Base-by-base conservation (phyloP, 1,140 invertebrate genomes). In the Lepidurus arcticus region DNA sequence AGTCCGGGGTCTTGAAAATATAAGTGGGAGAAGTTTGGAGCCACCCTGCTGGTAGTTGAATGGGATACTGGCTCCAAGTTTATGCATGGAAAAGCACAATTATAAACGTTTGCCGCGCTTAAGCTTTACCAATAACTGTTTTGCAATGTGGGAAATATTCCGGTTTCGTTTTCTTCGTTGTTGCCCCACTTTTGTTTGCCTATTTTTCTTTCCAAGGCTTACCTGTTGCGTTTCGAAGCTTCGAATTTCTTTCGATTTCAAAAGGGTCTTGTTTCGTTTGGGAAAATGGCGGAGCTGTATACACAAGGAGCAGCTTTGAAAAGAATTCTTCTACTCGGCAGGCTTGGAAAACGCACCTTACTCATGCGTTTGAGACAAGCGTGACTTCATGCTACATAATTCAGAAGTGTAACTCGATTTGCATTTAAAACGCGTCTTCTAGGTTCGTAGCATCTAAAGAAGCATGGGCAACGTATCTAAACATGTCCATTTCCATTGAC, bases 11-110 rank as follows among this genome's bases (percentile, higher is more conserved):
- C 21, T n/a, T 7, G 4, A 65, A 65, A n/a, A 65, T n/a, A 65
- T 21, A 65, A 65, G 53, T 65, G 53, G 53, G 21, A 65, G 21
- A 65, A 65, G 53, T 21, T 65, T 21, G 34, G 34, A 65, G 53
- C 53, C 53, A 65, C 53, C 53, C 53, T 65, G 53, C 53, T 65
- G 53, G 16, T 65, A 65, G 53, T 65, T 65, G 53, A 65, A 65
- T 65, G 53, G 53, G 53, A 65, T 65, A 65, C 53, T 65, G 13
- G 16, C 53, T 21, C 53, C 16, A 65, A 65, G 16, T 21, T 65
- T 65, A 65, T 65, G 53, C 53, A 65, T 65, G n/a, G 21, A 8
- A 65, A 65, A 65, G 21, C 21, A 65, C 53, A 65, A 65, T 65
- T 65, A 65, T 21, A 65, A 65, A 65, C 53, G 21, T 13, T 65